Evolutionary conservation across 2,888 invertebrate genomes (phyloP).

Genomic region (Opisthograptis luteolata): DNA sequence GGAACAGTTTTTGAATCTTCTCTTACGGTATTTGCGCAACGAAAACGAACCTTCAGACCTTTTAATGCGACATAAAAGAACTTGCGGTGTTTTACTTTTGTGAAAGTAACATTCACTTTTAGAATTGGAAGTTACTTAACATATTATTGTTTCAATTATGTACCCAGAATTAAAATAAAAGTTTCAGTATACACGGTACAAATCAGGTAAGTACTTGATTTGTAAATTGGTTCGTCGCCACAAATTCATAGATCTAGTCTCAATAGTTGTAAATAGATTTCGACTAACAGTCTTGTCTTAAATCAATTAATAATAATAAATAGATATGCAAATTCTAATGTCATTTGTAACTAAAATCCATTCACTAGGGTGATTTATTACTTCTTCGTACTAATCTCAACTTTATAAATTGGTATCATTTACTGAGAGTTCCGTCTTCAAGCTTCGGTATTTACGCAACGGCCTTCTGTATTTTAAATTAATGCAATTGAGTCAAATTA

Average conservation of each 20-base stretch:
- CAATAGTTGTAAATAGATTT: not conserved
- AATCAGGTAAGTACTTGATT: too few relatives aligned
- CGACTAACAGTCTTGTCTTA: too few relatives aligned
- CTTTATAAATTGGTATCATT: slow-evolving; percentile 29
- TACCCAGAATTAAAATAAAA: slow-evolving; percentile 15
- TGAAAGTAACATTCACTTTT: slow-evolving; percentile 34
- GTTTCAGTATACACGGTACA: not conserved
- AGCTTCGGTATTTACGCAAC: slow-evolving; percentile 17
- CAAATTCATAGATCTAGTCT: not conserved
- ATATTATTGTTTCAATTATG: slow-evolving; percentile 16
- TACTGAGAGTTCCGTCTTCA: slow-evolving; percentile 25
- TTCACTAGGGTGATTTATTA: slow-evolving; percentile 20
- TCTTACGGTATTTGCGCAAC: slow-evolving; percentile 56
- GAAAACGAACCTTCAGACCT: slow-evolving; percentile 53
- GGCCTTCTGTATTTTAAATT: slow-evolving; percentile 19
- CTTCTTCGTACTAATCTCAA: slow-evolving; percentile 21
- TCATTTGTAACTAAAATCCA: slow-evolving; percentile 27
- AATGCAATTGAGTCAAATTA: slow-evolving; percentile 23
- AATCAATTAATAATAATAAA: too few relatives aligned
- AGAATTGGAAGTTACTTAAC: slow-evolving; percentile 18
- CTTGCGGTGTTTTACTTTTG: slow-evolving; percentile 41
- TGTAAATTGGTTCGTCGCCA: not conserved
- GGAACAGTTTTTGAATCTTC: slow-evolving; percentile 63
- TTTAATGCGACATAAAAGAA: slow-evolving; percentile 60
- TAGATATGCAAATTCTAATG: slow-evolving; percentile 15